These are phyloP conservation scores for Diuraphis noxia DNA, from an alignment of 1,140 invertebrate genomes.

Conservation along the genomic window DNA sequence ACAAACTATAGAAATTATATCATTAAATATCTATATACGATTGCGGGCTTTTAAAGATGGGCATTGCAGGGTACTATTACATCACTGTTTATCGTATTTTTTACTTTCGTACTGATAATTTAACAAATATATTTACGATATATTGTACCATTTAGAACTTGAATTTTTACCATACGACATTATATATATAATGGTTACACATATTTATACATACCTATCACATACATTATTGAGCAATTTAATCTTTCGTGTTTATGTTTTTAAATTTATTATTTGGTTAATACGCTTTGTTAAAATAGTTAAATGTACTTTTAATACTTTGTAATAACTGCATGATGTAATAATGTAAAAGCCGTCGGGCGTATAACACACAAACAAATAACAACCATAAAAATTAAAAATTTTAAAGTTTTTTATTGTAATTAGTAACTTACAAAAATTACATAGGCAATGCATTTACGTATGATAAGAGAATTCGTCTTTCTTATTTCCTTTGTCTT, in stretches of 20 bases:
- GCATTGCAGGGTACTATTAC: too few relatives aligned
- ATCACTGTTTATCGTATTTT: too few relatives aligned
- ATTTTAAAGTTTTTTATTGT: neutral
- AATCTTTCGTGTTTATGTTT: too few relatives aligned
- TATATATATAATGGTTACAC: too few relatives aligned
- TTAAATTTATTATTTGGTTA: neutral
- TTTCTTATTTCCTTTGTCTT: neutral
- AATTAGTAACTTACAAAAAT: neutral
- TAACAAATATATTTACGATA: too few relatives aligned
- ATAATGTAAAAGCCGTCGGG: neutral
- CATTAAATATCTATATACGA: neutral
- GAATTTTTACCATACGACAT: too few relatives aligned
- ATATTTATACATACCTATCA: too few relatives aligned
- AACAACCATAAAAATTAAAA: neutral
- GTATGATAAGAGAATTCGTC: neutral
- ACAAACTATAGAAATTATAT: neutral
- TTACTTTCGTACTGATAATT: too few relatives aligned
- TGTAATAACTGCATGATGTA: neutral
- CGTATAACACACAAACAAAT: neutral
- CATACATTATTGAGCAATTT: too few relatives aligned
- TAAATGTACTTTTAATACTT: neutral
- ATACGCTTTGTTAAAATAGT: neutral
- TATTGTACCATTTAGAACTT: too few relatives aligned
- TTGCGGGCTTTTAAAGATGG: too few relatives aligned
- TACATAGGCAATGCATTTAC: neutral